Percentiles rank a stretch among this genome's conserved stretches.
These are phyloP conservation scores for Isaurus tuberculatus DNA, from an alignment of 92 coral and sea anemone species.

Conservation along the genomic window DNA sequence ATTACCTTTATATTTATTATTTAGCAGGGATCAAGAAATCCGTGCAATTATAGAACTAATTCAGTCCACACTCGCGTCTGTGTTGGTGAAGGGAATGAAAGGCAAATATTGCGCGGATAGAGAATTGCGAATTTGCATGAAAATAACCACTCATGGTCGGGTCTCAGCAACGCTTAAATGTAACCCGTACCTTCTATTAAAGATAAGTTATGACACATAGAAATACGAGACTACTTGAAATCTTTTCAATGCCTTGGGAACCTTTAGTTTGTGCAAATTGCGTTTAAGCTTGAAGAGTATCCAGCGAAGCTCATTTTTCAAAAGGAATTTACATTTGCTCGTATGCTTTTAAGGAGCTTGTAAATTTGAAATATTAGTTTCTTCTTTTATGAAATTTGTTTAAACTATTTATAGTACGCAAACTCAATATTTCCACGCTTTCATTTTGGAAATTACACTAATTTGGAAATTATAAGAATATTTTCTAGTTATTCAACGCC, in stretches of 20 bases:
- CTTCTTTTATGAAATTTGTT: neutral
- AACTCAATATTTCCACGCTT: neutral
- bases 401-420: constrained; percentile 36
- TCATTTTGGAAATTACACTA: constrained; percentile 6
- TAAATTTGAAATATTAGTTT: constrained; percentile 6
- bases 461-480: neutral
- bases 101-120: constrained; percentile 14
- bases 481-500: neutral
- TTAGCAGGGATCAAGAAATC: constrained; percentile 21
- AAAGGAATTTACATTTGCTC: constrained; percentile 6
- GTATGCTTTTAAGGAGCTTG: constrained; percentile 20
- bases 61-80: neutral
- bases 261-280: neutral
- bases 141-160: constrained; percentile 17
- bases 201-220: neutral
- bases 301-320: neutral
- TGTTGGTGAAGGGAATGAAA: neutral
- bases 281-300: neutral
- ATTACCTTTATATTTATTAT: neutral
- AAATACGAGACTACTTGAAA: constrained; percentile 14
- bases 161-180: constrained; percentile 1
- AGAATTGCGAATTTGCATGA: constrained; percentile 32
- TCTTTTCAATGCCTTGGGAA: constrained; percentile 13
- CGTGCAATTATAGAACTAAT: constrained; percentile 27
- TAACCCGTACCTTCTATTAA: neutral